Evolutionary conservation across 1,140 invertebrate genomes (phyloP).

Genomic region (Drosophila lacertosa): DNA sequence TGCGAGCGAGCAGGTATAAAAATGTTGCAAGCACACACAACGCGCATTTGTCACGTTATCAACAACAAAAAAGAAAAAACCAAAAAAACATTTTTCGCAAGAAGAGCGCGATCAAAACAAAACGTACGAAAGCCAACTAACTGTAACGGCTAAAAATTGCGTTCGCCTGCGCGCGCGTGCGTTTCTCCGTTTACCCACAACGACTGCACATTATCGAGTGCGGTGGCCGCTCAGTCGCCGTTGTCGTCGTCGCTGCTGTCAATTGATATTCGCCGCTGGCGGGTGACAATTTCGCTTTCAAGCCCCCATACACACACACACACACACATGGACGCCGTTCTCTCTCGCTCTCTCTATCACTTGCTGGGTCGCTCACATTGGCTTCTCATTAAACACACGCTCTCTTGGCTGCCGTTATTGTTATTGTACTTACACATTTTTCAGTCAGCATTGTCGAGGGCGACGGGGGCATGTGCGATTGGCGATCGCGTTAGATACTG

Average conservation of each 20-base stretch:
- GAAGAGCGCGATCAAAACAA: constrained; percentile 38
- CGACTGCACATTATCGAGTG: constrained; percentile 65
- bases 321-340: background rate
- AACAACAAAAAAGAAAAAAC: background rate
- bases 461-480: constrained; percentile 37
- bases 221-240: constrained; percentile 12
- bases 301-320: constrained; percentile 17
- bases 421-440: constrained; percentile 33
- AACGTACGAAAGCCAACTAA: constrained; percentile 16
- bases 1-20: constrained; percentile 31
- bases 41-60: constrained; percentile 17
- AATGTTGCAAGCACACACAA: constrained; percentile 21
- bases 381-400: constrained; percentile 13
- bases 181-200: constrained; percentile 38
- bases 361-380: background rate
- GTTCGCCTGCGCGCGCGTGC: constrained; percentile 19
- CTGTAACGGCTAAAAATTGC: constrained; percentile 32
- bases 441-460: constrained; percentile 3
- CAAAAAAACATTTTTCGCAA: background rate
- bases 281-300: constrained; percentile 35
- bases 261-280: constrained; percentile 47
- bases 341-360: constrained; percentile 38
- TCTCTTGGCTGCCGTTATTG: constrained; percentile 25
- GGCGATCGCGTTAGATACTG: constrained; percentile 41
- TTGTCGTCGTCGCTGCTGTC: constrained; percentile 9